These are phyloP conservation scores for Branchinecta lindahli DNA, from an alignment of 1,140 invertebrate genomes.

Conservation along the genomic window DNA sequence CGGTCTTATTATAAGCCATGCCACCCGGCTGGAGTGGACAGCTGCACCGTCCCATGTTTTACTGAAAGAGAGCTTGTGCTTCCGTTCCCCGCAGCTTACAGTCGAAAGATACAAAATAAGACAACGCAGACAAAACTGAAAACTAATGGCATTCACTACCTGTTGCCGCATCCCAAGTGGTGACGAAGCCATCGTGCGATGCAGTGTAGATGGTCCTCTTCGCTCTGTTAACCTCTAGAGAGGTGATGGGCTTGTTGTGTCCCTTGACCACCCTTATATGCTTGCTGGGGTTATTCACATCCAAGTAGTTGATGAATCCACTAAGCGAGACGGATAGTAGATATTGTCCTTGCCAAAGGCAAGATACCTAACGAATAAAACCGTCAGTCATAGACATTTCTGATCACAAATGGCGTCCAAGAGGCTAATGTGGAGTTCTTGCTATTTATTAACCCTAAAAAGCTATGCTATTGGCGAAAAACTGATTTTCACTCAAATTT, in stretches of 20 bases:
- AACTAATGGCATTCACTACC: too few species aligned
- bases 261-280: conserved; percentile 79
- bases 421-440: too few species aligned
- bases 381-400: conserved; percentile 17
- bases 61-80: too few species aligned
- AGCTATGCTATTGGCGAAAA: background rate
- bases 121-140: too few species aligned
- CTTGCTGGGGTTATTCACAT: conserved; percentile 65
- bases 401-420: background rate
- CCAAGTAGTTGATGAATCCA: conserved; percentile 89
- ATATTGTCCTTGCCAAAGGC: conserved; percentile 82
- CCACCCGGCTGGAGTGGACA: too few species aligned
- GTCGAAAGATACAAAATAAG: too few species aligned
- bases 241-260: conserved; percentile 95
- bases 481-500: too few species aligned
- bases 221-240: conserved; percentile 62
- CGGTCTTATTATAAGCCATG: too few species aligned
- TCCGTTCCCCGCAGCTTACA: too few species aligned
- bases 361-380: conserved; percentile 57
- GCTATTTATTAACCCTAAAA: too few species aligned
- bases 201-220: conserved; percentile 69
- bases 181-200: conserved; percentile 80
- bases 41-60: too few species aligned
- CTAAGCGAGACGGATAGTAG: conserved; percentile 78
- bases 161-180: conserved; percentile 64